Conservation (phyloP, 1,140 invertebrate species). For the Drosophila ironensis region DNA sequence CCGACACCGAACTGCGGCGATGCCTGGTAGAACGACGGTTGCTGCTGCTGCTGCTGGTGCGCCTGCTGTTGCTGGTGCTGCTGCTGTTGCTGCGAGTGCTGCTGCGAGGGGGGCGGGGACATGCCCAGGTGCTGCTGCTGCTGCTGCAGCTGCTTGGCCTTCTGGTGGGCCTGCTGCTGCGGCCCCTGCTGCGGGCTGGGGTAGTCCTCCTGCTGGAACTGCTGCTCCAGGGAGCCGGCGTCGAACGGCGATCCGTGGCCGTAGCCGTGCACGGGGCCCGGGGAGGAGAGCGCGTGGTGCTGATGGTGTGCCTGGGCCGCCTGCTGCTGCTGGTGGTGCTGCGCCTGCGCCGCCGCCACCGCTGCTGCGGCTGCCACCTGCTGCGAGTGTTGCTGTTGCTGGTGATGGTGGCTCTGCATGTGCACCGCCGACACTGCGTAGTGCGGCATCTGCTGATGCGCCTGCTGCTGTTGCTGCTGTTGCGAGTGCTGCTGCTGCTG, state of each 20-base stretch:
- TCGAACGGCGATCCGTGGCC: slow-evolving; percentile 77
- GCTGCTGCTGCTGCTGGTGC: slow-evolving; percentile 66
- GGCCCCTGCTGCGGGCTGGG: slow-evolving; percentile 76
- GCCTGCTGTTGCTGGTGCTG: slow-evolving; percentile 36
- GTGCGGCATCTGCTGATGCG: slow-evolving; percentile 81
- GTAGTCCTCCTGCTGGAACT: slow-evolving; percentile 75
- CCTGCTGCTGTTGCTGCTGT: slow-evolving; percentile 84
- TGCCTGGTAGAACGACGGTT: slow-evolving; percentile 77
- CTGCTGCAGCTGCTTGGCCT: slow-evolving; percentile 61
- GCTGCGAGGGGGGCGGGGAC: slow-evolving; percentile 78
- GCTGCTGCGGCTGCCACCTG: slow-evolving; percentile 83
- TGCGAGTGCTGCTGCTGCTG: slow-evolving; percentile 83
- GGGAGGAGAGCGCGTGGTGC: slow-evolving; percentile 69
- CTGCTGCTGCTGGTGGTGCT: slow-evolving; percentile 76
- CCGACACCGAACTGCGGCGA: slow-evolving; percentile 86
- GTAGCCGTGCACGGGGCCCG: slow-evolving; percentile 61
- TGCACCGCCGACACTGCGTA: slow-evolving; percentile 69
- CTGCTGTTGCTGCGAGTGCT: slow-evolving; percentile 55
- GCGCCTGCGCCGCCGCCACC: slow-evolving; percentile 83
- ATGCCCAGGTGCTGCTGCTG: slow-evolving; percentile 68
- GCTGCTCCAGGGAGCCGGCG: slow-evolving; percentile 63
- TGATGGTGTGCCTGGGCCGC: slow-evolving; percentile 73
- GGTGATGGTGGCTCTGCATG: slow-evolving; percentile 70
- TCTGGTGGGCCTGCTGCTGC: slow-evolving; percentile 62
- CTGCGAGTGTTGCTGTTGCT: slow-evolving; percentile 84